Conservation (phyloP, 2,888 invertebrate genomes). For the Lapara coniferarum region DNA sequence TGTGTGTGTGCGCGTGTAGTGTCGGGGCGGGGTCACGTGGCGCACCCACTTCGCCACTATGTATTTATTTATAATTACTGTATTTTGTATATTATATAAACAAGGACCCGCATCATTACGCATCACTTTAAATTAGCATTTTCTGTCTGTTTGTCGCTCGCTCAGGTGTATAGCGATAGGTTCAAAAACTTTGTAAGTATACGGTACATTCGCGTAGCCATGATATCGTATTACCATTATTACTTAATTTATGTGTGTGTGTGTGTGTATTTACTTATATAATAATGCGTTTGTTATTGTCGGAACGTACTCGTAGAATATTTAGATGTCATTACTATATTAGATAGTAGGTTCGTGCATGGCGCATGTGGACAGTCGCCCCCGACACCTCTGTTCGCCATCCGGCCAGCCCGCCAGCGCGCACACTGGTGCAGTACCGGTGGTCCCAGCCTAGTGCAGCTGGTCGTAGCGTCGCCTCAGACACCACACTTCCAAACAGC, state of each 20-base stretch:
- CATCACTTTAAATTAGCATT: conserved; percentile 60
- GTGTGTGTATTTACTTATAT: conserved; percentile 7
- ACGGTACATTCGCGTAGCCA: conserved; percentile 51
- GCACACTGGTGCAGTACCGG: neutral
- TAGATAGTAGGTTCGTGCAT: conserved; percentile 30
- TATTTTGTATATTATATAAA: conserved; percentile 13
- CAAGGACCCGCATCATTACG: conserved; percentile 29
- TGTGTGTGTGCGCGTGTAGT: too few relatives aligned
- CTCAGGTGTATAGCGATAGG: conserved; percentile 77
- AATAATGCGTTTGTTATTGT: neutral
- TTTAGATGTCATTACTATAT: conserved; percentile 19
- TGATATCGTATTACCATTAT: conserved; percentile 21
- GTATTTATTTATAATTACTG: conserved; percentile 6
- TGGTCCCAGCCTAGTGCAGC: conserved; percentile 1
- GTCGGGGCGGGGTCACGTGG: neutral
- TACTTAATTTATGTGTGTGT: neutral
- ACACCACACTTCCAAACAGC: neutral
- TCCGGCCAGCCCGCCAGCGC: neutral
- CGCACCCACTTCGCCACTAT: conserved; percentile 1
- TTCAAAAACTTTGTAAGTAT: conserved; percentile 70
- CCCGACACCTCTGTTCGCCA: neutral
- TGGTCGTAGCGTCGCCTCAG: neutral
- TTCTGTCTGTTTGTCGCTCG: conserved; percentile 72
- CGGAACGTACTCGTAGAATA: conserved; percentile 29
- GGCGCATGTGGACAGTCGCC: conserved; percentile 14